Evolutionary conservation across 2,113 vertebrate genomes (phyloP), one percentile per base, ranked within the genome.

Genomic region (Anser brachyrhynchus): DNA sequence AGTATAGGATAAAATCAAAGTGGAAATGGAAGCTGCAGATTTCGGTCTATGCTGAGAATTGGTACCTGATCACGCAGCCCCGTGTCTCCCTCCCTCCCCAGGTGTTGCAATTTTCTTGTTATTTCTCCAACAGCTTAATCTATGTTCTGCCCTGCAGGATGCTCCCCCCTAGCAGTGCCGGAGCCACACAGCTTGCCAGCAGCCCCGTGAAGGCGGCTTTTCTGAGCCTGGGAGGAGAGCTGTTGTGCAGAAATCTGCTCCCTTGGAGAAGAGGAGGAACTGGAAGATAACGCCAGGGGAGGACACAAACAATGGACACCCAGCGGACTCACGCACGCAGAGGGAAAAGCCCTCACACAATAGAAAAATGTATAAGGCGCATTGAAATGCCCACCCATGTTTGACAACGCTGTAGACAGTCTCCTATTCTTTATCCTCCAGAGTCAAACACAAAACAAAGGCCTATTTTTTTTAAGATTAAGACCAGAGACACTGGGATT

Each of bases 401-500:
- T 88, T 95, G 55, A 92, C 78, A 79, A 71, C 49, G 14, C 37
- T 83, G 72, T 58, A 70, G 95, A 76, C 90, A 88, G 80, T 80
- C 75, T 96, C 87, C 37, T 93, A 66, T 66, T 80, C 66, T 95
- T 94, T 95, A 92, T 96, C 82, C 84, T 94, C 92, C 54, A 18
- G 95, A 96, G 96, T 69, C 59, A 69, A 91, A 78, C 20, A 73
- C 54, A 93, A 86, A 97, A 96, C 85, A 89, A 87, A 95, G 82
- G 52, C 46, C 80, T 96, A 81, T 93, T 97, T 94, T 94, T 97
- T 86, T 94, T 89, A 93, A 96, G 97, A 97, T 95, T 93, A 74
- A 64, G 89, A 94, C 90, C 91, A 93, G 90, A 95, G 94, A 96
- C 81, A 94, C 75, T 96, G 71, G 90, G 72, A 95, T 91, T 96